Base-by-base conservation (phyloP, 2,113 vertebrate genomes). In the Ptilonorhynchus violaceus region DNA sequence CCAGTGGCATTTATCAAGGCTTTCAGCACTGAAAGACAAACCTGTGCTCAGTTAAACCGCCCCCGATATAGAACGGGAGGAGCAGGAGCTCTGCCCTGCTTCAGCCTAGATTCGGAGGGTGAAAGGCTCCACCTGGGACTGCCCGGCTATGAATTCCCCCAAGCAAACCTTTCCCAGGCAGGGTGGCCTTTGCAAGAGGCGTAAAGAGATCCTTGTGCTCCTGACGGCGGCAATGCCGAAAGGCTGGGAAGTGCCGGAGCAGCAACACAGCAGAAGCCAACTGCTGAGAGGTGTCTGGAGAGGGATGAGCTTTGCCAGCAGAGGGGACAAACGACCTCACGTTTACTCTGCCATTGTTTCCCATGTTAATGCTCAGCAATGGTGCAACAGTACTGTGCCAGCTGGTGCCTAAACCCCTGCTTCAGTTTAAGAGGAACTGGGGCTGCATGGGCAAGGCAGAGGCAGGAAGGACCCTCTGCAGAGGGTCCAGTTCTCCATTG, bases 131-230 rank as follows among this genome's bases (percentile, higher is more conserved):
- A 59, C 50, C n/a, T n/a, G 64, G 85, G 89, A 89, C 78, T 15
- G 52, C 27, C 35, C 0, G 3, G 76, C 72, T 59, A 30, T 49
- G 74, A 96, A 93, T 64, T 86, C 79, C 75, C 94, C 63, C 1
- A 16, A 27, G 73, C 80, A 92, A 92, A 97, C 80, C 76, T 75
- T 92, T 73, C 94, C 62, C 30, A 84, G 91, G 94, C 93, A 84
- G 8, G 30, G 88, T 13, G 23, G 75, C 77, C 85, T 94, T 92
- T 70, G 92, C 93, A 91, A 70, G 91, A 92, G 30, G 59, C 91
- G 82, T 62, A 90, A 97, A 96, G 84, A 92, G 85, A 88, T 93
- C 85, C 96, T 82, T 91, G 91, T 96, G 92, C 93, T 97, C 92
- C 75, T 66, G 76, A 62, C 15, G 25, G 53, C 44, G 44, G 85